A percentile compares a stretch with the other conserved stretches of the same genome.
Conservation (phyloP, 2,113 vertebrate genomes). For the Australoheros scitulus region DNA sequence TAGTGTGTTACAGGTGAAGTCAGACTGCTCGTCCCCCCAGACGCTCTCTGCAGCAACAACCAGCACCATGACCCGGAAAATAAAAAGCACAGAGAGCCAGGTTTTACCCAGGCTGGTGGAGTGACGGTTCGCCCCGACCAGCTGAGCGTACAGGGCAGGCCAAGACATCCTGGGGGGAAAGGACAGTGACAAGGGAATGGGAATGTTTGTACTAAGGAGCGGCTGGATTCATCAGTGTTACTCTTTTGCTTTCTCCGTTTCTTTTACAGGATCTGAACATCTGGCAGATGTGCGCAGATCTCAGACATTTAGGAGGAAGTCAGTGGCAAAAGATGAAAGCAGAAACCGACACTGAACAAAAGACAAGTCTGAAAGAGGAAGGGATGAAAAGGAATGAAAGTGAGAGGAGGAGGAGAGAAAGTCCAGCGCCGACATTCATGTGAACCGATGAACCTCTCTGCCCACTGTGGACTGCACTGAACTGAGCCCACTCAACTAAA, state of each 20-base stretch:
- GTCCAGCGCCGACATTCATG: constrained; percentile 62
- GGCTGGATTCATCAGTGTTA: neutral
- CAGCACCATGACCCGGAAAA: constrained; percentile 93
- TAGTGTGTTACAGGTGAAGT: constrained; percentile 91
- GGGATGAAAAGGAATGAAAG: constrained; percentile 67
- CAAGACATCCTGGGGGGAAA: constrained; percentile 84
- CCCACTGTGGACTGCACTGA: constrained; percentile 57
- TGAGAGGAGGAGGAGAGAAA: constrained; percentile 56
- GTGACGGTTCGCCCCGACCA: constrained; percentile 89
- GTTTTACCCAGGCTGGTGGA: constrained; percentile 92
- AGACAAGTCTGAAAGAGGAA: constrained; percentile 40
- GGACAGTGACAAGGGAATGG: neutral
- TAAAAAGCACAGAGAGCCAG: constrained; percentile 93
- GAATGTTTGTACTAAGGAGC: neutral
- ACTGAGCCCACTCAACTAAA: constrained; percentile 45
- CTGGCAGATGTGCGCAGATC: neutral
- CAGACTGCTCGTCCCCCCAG: constrained; percentile 93
- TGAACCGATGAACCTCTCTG: constrained; percentile 65
- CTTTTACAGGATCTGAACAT: neutral
- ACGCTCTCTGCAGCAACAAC: constrained; percentile 92
- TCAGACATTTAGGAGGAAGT: constrained; percentile 5
- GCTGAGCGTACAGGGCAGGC: constrained; percentile 81
- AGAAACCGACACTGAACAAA: constrained; percentile 22
- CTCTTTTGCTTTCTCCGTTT: neutral
- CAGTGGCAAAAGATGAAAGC: constrained; percentile 43